A percentile compares a stretch with the other conserved stretches of the same genome.
phyloP scores from a whole-genome alignment of 2,797 vertebrate genomes.

The Spinibarbus caldwelli region DNA sequence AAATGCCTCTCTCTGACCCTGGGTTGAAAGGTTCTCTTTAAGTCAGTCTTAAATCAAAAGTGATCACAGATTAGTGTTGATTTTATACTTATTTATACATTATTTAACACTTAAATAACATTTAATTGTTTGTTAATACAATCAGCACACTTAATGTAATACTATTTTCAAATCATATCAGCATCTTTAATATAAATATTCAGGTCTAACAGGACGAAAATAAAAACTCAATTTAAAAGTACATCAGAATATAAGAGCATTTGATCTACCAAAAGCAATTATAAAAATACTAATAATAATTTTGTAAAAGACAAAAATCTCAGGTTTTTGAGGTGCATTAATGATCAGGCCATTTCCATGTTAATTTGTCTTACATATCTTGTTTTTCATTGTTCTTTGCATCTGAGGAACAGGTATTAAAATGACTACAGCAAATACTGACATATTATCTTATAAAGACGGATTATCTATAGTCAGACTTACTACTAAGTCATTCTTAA shows the following conservation, averaged over 20 bases:
- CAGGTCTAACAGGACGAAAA: neutral
- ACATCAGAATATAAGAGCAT: neutral
- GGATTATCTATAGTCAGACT: neutral
- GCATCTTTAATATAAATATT: neutral
- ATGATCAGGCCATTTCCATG: neutral
- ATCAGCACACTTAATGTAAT: neutral
- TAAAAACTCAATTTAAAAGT: neutral
- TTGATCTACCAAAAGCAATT: constrained; percentile 7
- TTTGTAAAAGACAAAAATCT: neutral
- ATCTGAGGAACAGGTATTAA: neutral
- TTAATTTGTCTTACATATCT: neutral
- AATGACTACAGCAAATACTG: neutral
- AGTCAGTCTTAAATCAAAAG: neutral
- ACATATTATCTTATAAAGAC: neutral
- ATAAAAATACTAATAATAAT: neutral
- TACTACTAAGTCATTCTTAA: neutral
- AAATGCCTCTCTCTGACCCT: constrained; percentile 6
- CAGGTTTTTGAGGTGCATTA: neutral
- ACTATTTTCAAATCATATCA: neutral
- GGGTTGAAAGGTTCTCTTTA: neutral
- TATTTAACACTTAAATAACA: neutral
- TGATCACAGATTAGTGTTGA: neutral
- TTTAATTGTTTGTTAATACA: neutral
- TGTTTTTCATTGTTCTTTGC: neutral
- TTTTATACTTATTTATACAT: neutral